A percentile compares a stretch with the other conserved stretches of the same genome.
phyloP scores from a whole-genome alignment of 2,113 vertebrate genomes.

The Myiagra hebetior region DNA sequence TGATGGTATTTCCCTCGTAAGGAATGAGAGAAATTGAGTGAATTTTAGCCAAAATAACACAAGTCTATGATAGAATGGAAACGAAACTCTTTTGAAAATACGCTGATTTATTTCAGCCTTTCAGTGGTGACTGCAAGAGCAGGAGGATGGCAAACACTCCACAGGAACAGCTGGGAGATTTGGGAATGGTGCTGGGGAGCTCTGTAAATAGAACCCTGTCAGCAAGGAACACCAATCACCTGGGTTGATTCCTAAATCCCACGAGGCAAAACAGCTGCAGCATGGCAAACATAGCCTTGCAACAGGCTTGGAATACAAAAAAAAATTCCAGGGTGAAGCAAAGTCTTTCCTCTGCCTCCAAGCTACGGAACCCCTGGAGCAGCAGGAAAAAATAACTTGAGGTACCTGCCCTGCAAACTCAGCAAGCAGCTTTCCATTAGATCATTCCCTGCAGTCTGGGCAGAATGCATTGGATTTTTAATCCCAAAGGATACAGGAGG shows the following conservation, averaged over 20 bases:
- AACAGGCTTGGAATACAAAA: background rate
- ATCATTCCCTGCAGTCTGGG: slow-evolving; percentile 25
- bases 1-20: background rate
- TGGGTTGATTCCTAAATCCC: background rate
- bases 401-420: background rate
- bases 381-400: background rate
- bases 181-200: background rate
- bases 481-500: slow-evolving; percentile 32
- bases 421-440: background rate
- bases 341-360: background rate
- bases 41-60: background rate
- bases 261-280: background rate
- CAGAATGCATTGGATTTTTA: background rate
- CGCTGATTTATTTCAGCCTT: rapidly evolving
- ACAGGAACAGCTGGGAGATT: background rate
- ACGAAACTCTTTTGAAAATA: background rate
- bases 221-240: background rate
- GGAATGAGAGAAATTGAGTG: background rate
- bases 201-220: background rate
- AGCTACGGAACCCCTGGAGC: background rate
- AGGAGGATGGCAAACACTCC: background rate
- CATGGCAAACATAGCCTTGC: background rate
- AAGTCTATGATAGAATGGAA: background rate
- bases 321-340: background rate
- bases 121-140: background rate